Conservation (phyloP, 1,140 invertebrate species). For the Pinna nobilis region DNA sequence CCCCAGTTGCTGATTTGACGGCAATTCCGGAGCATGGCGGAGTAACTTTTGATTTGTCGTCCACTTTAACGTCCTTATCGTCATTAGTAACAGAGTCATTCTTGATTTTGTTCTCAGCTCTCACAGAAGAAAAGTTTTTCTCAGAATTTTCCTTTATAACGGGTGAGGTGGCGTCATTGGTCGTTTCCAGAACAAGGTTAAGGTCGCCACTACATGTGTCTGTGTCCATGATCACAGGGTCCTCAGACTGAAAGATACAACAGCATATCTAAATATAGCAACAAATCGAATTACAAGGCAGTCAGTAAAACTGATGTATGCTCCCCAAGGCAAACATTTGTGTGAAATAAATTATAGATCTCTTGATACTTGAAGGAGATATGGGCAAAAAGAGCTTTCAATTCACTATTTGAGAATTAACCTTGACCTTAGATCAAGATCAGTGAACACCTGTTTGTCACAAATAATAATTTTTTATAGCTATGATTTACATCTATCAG, state of each 20-base stretch:
- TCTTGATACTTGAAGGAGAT: too few species aligned
- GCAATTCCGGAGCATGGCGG: background rate
- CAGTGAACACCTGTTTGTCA: too few species aligned
- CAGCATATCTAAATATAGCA: background rate
- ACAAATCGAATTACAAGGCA: background rate
- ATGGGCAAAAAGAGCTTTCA: background rate
- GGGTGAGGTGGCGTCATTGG: slow-evolving; percentile 31
- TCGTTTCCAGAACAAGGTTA: slow-evolving; percentile 43
- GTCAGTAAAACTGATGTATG: too few species aligned
- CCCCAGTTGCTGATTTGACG: background rate
- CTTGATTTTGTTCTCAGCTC: background rate
- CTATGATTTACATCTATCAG: too few species aligned
- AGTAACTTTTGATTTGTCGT: background rate
- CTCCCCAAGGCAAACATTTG: too few species aligned
- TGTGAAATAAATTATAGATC: background rate
- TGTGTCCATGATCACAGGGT: slow-evolving; percentile 29
- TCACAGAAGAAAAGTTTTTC: too few species aligned
- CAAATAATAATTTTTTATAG: too few species aligned
- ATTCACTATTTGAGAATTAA: background rate
- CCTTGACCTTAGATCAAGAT: too few species aligned
- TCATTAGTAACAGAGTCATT: background rate
- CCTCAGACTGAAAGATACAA: slow-evolving; percentile 33
- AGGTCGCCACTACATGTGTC: slow-evolving; percentile 38
- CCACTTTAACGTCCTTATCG: background rate
- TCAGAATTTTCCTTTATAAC: background rate